Evolutionary conservation across 2,888 invertebrate genomes (phyloP), one percentile per base, ranked within the genome.

Genomic region (Drosophila glabriapex): DNA sequence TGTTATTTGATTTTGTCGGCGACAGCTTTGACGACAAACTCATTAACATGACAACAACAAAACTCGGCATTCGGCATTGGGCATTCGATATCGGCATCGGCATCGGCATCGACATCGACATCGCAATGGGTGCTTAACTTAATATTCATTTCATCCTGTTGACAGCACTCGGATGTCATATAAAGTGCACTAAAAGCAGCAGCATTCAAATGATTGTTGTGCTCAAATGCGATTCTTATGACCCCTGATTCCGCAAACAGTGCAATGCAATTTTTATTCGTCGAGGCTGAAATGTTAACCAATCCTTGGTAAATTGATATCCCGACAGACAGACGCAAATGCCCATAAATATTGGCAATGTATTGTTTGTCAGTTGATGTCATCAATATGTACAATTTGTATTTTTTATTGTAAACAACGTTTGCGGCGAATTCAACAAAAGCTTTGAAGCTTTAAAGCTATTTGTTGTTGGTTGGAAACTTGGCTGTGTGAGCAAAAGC

Each of bases 1-100:
- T 55, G 73, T 76, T 80, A 84, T 84, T 73, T 83, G 88, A 88
- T 83, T 72, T 80, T 55, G 60, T 41, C 46, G 75, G 60, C 52
- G 63, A 75, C 70, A 82, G 82, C 82, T 76, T 71, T 83, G 73
- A 83, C 62, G 83, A 81, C 86, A 85, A 81, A 85, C 85, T 83
- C 85, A 88, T 85, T 85, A 85, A 79, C 79, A 76, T 83, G 81
- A 79, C 74, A 73, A 79, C 74, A 73, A 70, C 72, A 73, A 61
- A 78, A 78, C 79, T 85, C 81, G 54, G 68, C 64, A 49, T 61
- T 69, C 60, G 43, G 29, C 14, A 49, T 61, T 69, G 49, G 37
- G 29, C 14, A 46, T 60, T 54, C 33, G 28, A 19, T 50, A 64
- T 43, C 43, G 61, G 19, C 10, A 29, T 33, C 64, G 41, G 29